Conservation (phyloP, 1,140 invertebrate species). For the Trissolcus basalis region DNA sequence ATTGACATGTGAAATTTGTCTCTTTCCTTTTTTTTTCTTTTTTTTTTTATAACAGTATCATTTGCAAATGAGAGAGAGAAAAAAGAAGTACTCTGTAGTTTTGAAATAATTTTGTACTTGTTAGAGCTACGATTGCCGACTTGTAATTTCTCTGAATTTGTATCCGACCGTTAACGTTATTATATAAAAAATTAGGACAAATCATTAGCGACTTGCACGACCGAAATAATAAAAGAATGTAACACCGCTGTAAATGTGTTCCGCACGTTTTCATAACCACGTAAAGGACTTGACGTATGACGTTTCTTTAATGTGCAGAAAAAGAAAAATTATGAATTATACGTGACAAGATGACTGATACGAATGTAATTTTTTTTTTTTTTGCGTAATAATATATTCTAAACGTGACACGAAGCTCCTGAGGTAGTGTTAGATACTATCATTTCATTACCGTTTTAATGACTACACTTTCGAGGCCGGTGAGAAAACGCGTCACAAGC, state of each 20-base stretch:
- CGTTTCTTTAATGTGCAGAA: constrained; percentile 27
- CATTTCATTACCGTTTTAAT: constrained; percentile 56
- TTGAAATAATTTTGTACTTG: too few species aligned
- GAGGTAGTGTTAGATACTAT: constrained; percentile 29
- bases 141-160: too few species aligned
- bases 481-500: constrained; percentile 48
- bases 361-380: constrained; percentile 32
- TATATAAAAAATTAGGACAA: too few species aligned
- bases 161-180: too few species aligned
- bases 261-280: too few species aligned
- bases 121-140: too few species aligned
- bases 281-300: not conserved
- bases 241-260: constrained; percentile 5
- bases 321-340: constrained; percentile 22
- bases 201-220: not conserved
- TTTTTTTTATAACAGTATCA: too few species aligned
- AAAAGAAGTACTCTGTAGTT: too few species aligned
- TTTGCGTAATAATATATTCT: constrained; percentile 32
- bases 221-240: not conserved
- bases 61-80: too few species aligned
- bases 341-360: constrained; percentile 40
- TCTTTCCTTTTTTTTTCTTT: too few species aligned
- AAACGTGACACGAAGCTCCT: constrained; percentile 39
- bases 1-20: too few species aligned
- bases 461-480: constrained; percentile 33